Percentiles rank a stretch among this genome's conserved stretches.
phyloP scores from a whole-genome alignment of 1,140 invertebrate species.

The Gonatopus flavifemur region DNA sequence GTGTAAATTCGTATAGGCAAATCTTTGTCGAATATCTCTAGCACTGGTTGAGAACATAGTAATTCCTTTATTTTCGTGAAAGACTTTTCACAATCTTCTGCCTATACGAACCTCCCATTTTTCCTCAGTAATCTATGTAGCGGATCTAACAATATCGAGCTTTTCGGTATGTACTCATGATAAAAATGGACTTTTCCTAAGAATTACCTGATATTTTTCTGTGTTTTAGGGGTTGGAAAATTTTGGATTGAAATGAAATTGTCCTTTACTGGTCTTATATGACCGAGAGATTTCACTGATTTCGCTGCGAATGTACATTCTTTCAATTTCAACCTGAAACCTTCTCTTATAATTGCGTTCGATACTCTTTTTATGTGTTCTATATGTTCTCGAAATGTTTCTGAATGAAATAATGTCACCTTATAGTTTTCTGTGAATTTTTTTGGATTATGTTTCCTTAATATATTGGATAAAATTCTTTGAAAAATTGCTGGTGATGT shows the following conservation, averaged over 20 bases:
- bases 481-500: slow-evolving; percentile 30
- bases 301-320: slow-evolving; percentile 18
- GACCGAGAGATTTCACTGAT: slow-evolving; percentile 31
- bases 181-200: slow-evolving; percentile 24
- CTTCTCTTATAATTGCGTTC: slow-evolving; percentile 7
- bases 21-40: slow-evolving; percentile 13
- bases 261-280: slow-evolving; percentile 31
- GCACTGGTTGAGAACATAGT: slow-evolving; percentile 11
- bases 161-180: slow-evolving; percentile 23
- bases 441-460: slow-evolving; percentile 17
- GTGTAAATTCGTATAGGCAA: slow-evolving; percentile 10
- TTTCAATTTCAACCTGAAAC: slow-evolving; percentile 8
- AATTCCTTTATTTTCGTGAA: slow-evolving; percentile 7
- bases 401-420: slow-evolving; percentile 24
- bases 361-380: slow-evolving; percentile 22
- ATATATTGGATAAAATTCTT: slow-evolving; percentile 20
- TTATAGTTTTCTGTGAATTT: slow-evolving; percentile 17
- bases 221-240: too few relatives aligned
- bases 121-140: slow-evolving; percentile 29
- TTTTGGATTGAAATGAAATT: slow-evolving; percentile 27
- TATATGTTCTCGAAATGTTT: slow-evolving; percentile 20
- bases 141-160: slow-evolving; percentile 21
- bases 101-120: slow-evolving; percentile 19
- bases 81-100: slow-evolving; percentile 5
- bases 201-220: slow-evolving; percentile 23